Conservation (phyloP, 2,113 vertebrate species). For the Trogon surrucura region DNA sequence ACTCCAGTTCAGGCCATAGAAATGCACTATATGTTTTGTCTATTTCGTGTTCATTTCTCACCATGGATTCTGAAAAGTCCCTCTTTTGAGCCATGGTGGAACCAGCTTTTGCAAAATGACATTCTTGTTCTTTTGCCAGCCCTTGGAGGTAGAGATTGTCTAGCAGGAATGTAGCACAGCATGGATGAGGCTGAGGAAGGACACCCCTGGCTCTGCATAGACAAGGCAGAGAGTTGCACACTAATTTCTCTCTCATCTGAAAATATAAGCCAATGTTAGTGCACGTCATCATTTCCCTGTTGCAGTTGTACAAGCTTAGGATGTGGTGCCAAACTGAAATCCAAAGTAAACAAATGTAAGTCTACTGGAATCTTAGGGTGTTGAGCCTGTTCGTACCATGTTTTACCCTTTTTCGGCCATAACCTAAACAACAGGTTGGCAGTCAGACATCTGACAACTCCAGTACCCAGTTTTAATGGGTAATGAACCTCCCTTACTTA, state of each 20-base stretch:
- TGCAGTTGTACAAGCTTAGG: neutral
- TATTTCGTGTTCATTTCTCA: neutral
- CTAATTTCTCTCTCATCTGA: neutral
- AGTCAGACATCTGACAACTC: neutral
- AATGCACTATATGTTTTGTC: neutral
- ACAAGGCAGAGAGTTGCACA: neutral
- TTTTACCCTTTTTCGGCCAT: neutral
- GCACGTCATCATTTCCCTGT: neutral
- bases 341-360: neutral
- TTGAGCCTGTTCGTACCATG: neutral
- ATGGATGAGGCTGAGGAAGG: neutral
- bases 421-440: neutral
- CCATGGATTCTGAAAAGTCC: neutral
- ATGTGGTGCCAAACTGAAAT: neutral
- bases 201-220: neutral
- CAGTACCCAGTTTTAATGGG: neutral
- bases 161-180: neutral
- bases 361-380: neutral
- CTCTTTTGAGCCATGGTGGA: neutral
- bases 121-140: constrained; percentile 20
- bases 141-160: neutral
- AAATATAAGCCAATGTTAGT: neutral
- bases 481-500: neutral
- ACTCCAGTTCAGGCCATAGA: neutral
- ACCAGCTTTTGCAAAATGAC: neutral